Conservation (phyloP, 2,113 vertebrate genomes). For the Lagopus leucura region DNA sequence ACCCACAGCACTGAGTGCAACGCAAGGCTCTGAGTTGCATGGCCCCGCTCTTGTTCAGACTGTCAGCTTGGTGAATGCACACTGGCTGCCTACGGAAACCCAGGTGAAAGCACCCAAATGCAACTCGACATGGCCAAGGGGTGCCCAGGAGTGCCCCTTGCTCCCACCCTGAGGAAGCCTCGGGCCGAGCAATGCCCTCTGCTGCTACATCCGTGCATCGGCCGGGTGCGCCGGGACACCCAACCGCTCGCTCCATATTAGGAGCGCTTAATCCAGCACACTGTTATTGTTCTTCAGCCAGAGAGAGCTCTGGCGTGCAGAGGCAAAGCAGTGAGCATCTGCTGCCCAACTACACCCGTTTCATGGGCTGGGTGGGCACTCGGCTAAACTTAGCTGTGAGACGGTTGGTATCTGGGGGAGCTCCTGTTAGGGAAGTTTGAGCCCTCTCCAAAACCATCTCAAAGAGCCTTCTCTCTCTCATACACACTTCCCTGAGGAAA, state of each 20-base stretch:
- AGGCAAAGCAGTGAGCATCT: neutral
- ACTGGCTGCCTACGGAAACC: neutral
- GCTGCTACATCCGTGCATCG: neutral
- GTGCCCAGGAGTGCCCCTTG: neutral
- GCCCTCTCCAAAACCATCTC: slow-evolving; percentile 30
- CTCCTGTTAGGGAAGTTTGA: slow-evolving; percentile 33
- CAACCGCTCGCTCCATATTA: slow-evolving; percentile 41
- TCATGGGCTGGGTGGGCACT: neutral
- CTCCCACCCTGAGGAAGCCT: neutral
- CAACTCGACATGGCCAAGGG: no score
- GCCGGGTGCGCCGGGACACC: neutral
- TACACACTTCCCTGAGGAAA: neutral
- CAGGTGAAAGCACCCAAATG: neutral
- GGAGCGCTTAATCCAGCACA: slow-evolving; percentile 39
- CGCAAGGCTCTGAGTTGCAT: neutral
- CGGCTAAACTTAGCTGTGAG: slow-evolving; percentile 40
- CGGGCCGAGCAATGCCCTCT: slow-evolving; percentile 57
- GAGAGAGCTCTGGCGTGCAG: neutral
- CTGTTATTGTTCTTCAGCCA: slow-evolving; percentile 41
- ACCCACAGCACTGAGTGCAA: neutral
- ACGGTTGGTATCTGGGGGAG: neutral
- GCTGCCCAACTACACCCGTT: neutral
- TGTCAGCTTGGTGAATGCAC: neutral
- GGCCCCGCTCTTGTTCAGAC: neutral
- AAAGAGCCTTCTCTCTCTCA: neutral